phyloP scores from a whole-genome alignment of 2,888 invertebrate genomes.

The Hydrotaea cyrtoneurina region DNA sequence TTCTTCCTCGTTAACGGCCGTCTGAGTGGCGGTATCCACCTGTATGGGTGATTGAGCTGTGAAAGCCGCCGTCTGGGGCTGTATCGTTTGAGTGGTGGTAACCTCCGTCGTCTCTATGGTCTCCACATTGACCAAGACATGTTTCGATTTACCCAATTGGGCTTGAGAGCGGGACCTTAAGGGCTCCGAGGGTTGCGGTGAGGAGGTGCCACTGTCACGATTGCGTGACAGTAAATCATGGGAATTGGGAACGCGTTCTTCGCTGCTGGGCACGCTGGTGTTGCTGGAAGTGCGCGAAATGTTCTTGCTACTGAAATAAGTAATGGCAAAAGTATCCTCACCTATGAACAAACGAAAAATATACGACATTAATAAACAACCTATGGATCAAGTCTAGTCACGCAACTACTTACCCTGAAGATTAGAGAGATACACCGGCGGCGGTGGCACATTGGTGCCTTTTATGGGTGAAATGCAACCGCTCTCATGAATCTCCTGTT shows the following conservation, averaged over 20 bases:
- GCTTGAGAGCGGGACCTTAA: constrained; percentile 69
- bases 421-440: constrained; percentile 80
- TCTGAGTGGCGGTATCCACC: constrained; percentile 60
- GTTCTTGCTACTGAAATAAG: constrained; percentile 76
- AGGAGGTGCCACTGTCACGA: constrained; percentile 81
- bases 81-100: constrained; percentile 76
- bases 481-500: constrained; percentile 81
- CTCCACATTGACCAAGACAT: constrained; percentile 76
- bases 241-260: constrained; percentile 73
- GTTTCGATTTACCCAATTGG: constrained; percentile 72
- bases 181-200: constrained; percentile 77
- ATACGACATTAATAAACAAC: neutral
- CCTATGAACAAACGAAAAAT: constrained; percentile 56
- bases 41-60: constrained; percentile 62
- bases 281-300: constrained; percentile 79
- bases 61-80: constrained; percentile 63
- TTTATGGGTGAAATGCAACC: constrained; percentile 81
- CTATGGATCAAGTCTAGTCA: neutral
- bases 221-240: constrained; percentile 76
- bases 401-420: constrained; percentile 74
- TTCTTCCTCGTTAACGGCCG: constrained; percentile 74
- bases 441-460: constrained; percentile 81
- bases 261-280: constrained; percentile 77
- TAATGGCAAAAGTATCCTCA: constrained; percentile 72
- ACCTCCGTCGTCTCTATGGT: constrained; percentile 77